Percentiles rank a stretch among this genome's conserved stretches.
phyloP scores from a whole-genome alignment of 2,113 vertebrate genomes.

The Bombycilla garrulus region DNA sequence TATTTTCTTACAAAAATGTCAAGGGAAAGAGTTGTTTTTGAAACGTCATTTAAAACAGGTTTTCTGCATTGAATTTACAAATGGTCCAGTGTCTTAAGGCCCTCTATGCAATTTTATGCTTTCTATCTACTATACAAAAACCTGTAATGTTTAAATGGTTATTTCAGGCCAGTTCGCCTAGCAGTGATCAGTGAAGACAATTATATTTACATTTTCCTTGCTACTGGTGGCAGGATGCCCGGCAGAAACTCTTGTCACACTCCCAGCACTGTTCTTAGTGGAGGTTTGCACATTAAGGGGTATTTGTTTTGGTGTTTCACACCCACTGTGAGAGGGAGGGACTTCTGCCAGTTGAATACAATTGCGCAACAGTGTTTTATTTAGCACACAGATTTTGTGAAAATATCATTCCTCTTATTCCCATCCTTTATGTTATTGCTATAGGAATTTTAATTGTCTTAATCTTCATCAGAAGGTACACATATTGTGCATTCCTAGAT shows the following conservation, averaged over 20 bases:
- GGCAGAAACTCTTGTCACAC: background rate
- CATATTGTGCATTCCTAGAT: background rate
- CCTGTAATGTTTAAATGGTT: background rate
- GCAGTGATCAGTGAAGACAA: constrained; percentile 16
- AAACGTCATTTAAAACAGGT: background rate
- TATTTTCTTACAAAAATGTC: background rate
- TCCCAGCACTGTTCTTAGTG: background rate
- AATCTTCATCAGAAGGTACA: background rate
- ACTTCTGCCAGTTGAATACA: background rate
- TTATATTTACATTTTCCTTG: constrained; percentile 7
- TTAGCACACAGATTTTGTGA: background rate
- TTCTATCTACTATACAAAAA: background rate
- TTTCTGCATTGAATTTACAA: background rate
- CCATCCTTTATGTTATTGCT: background rate
- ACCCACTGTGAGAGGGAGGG: background rate
- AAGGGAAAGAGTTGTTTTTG: background rate
- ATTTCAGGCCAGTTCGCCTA: background rate
- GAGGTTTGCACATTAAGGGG: background rate
- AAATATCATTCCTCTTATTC: background rate
- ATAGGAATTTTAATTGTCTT: background rate
- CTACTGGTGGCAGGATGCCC: constrained; percentile 41
- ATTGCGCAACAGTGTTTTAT: background rate
- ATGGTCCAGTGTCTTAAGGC: background rate
- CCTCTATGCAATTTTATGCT: background rate
- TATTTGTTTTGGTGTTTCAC: background rate